Conservation (phyloP, 2,888 invertebrate genomes). For the Epirrhoe alternata region DNA sequence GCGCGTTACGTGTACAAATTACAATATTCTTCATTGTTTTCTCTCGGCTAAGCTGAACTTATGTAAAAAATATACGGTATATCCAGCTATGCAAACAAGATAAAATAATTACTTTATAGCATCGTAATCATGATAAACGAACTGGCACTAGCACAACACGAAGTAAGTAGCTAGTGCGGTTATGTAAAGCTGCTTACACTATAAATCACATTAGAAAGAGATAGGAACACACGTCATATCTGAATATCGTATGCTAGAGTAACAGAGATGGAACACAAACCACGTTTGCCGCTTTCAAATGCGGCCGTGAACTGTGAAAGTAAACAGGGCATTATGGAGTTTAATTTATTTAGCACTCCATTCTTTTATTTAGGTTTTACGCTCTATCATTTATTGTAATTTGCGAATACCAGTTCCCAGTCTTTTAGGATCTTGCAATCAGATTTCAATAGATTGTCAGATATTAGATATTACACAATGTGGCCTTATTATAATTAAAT, state of each 20-base stretch:
- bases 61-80: conserved; percentile 2
- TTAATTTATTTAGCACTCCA: conserved; percentile 57
- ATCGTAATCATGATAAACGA: conserved; percentile 72
- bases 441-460: conserved; percentile 28
- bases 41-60: background rate
- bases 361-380: conserved; percentile 51
- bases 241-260: conserved; percentile 38
- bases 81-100: conserved; percentile 56
- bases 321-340: conserved; percentile 66
- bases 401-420: conserved; percentile 35
- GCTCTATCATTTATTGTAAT: conserved; percentile 31
- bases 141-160: conserved; percentile 63
- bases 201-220: conserved; percentile 73
- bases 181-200: conserved; percentile 67
- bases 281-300: conserved; percentile 48
- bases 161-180: conserved; percentile 68
- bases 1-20: background rate
- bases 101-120: conserved; percentile 75
- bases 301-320: conserved; percentile 75
- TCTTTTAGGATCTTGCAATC: conserved; percentile 25
- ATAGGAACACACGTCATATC: conserved; percentile 45
- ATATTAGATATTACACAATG: conserved; percentile 31
- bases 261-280: conserved; percentile 49
- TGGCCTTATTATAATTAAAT: conserved; percentile 43
- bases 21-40: background rate